A percentile compares a stretch with the other conserved stretches of the same genome.
Conservation (phyloP, 2,113 vertebrate genomes). For the Todiramphus saurophagus region DNA sequence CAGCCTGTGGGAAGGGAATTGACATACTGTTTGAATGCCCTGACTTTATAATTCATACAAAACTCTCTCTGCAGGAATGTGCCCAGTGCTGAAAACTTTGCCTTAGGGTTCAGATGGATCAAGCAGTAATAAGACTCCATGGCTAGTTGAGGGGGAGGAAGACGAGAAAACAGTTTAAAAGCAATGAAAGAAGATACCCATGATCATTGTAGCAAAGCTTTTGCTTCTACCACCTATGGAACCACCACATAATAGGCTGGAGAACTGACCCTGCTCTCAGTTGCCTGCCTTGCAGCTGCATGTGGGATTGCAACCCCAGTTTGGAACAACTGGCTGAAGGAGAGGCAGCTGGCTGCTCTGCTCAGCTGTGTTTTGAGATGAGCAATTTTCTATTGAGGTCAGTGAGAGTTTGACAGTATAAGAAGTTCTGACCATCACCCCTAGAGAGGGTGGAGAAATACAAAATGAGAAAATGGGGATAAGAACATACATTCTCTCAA, state of each 20-base stretch:
- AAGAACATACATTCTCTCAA: neutral
- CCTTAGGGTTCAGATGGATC: constrained; percentile 47
- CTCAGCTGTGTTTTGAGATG: neutral
- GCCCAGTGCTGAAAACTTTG: constrained; percentile 32
- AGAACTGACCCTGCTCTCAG: neutral
- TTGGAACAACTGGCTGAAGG: neutral
- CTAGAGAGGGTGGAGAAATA: neutral
- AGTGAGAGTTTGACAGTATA: neutral
- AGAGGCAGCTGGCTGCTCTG: neutral
- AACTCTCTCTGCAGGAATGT: constrained; percentile 15
- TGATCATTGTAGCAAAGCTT: neutral
- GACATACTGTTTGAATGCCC: constrained; percentile 43
- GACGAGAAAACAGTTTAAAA: constrained; percentile 37
- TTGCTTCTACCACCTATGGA: neutral
- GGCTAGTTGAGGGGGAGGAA: neutral
- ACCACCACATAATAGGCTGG: neutral
- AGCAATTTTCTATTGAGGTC: constrained; percentile 13
- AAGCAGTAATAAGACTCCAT: constrained; percentile 2
- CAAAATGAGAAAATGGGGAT: neutral
- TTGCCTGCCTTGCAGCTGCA: constrained; percentile 1
- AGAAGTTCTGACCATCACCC: neutral
- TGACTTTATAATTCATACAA: constrained; percentile 47
- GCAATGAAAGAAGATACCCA: constrained; percentile 20
- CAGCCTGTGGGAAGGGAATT: constrained; percentile 35
- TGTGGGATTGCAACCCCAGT: fast-evolving